Conservation (phyloP, 2,797 vertebrate species). For the Platyrinchus mystaceus region DNA sequence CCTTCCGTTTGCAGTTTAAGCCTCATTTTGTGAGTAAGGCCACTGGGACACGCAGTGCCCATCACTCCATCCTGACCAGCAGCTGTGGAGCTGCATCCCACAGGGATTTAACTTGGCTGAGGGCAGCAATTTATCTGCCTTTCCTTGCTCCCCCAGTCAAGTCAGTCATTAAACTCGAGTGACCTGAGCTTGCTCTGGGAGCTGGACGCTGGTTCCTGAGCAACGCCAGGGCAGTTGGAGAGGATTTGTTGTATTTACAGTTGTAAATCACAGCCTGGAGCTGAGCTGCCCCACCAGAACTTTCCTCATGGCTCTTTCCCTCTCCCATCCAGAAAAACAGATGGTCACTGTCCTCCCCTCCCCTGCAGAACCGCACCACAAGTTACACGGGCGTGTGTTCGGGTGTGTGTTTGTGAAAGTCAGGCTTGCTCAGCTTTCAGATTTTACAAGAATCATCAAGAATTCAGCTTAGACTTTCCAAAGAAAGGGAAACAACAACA, state of each 20-base stretch:
- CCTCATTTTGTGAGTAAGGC: not conserved
- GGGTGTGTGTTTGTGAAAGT: not conserved
- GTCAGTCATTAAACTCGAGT: not conserved
- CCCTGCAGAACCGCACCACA: not conserved
- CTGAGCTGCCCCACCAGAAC: not conserved
- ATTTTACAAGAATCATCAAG: not conserved
- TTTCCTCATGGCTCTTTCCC: not conserved
- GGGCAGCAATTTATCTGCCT: not conserved
- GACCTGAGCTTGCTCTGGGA: not conserved
- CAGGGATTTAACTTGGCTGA: not conserved
- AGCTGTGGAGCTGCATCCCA: not conserved
- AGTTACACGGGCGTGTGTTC: fast-evolving
- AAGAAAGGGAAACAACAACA: not conserved
- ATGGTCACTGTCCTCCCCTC: not conserved
- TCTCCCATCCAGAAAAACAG: not conserved
- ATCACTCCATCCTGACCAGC: not conserved
- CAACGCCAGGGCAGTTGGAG: not conserved
- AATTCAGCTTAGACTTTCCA: not conserved
- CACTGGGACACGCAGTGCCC: not conserved
- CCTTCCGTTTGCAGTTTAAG: not conserved
- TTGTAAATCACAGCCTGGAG: not conserved
- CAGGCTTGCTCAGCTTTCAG: not conserved
- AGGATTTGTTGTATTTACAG: not conserved
- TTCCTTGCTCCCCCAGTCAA: not conserved
- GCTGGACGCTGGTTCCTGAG: not conserved